phyloP scores from a whole-genome alignment of 2,113 vertebrate species.

The Gulo gulo region DNA sequence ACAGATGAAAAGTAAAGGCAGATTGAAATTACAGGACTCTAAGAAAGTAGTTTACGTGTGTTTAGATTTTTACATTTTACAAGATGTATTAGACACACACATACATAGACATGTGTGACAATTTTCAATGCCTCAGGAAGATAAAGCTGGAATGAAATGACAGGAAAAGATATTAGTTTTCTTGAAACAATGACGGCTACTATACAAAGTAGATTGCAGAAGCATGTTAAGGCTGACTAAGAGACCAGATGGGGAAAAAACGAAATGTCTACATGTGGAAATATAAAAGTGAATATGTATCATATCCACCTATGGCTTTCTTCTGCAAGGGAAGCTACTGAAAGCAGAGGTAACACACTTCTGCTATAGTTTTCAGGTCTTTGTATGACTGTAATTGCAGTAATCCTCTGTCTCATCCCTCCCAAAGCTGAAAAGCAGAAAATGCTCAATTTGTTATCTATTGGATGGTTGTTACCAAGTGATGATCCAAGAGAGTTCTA shows the following conservation, averaged over 20 bases:
- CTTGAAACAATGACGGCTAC: not conserved
- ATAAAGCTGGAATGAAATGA: constrained; percentile 11
- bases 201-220: not conserved
- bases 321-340: not conserved
- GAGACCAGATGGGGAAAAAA: not conserved
- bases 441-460: not conserved
- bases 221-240: not conserved
- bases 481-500: not conserved
- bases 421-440: not conserved
- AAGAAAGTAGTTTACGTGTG: not conserved
- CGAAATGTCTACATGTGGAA: not conserved
- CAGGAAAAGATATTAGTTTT: constrained; percentile 2
- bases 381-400: not conserved
- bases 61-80: not conserved
- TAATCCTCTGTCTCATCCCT: not conserved
- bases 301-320: not conserved
- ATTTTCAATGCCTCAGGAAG: constrained; percentile 5
- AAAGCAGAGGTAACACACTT: not conserved
- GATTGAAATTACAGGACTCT: not conserved
- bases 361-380: not conserved
- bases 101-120: not conserved
- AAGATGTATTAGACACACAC: not conserved
- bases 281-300: not conserved
- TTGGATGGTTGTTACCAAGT: not conserved
- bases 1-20: constrained; percentile 13